Evolutionary conservation across 1,140 invertebrate species (phyloP), one percentile per base, ranked within the genome.

Genomic region (Pachypeltis micranthus): DNA sequence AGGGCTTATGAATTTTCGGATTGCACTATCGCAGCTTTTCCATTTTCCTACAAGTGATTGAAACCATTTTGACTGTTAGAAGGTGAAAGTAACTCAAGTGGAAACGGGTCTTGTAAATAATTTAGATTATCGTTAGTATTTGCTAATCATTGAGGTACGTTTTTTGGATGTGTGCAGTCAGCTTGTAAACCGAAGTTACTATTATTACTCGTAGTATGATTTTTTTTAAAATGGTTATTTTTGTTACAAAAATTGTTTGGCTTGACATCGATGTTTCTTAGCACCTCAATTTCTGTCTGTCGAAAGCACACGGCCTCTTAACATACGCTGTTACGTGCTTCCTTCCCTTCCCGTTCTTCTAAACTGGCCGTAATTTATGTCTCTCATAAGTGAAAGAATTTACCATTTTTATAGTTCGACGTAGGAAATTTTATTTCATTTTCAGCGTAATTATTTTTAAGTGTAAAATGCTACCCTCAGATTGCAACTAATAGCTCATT

Each of bases 101-200:
- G 47, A 51, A 51, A 51, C 47, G 47, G 47, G 47, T 51, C 23
- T 51, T 51, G 47, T 51, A 51, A 10, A 51, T 51, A 51, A 10
- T 51, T 4, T 39, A 39, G 31, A 39, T 39, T 39, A 39, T 16
- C 16, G 31, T 10, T 39, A 39, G 31, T 39, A n/a, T 39, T 39
- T 39, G 31, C 31, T 39, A 39, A 39, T 16, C 16, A 39, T 16
- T n/a, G n/a, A n/a, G n/a, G n/a, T n/a, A n/a, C 16, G 31, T 39
- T 39, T 39, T 39, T 39, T 39, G 16, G 16, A 7, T 10, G 7
- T 39, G 31, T 39, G 31, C 31, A 39, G 31, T 39, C 31, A 39
- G 31, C 31, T 39, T 39, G 31, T 39, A 39, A 39, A 39, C 31
- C 31, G 31, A 39, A 7, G 31, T 39, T 10, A 39, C 16, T 39